These are phyloP conservation scores for Drosophila paracracens DNA, from an alignment of 2,888 invertebrate genomes.

Conservation along the genomic window DNA sequence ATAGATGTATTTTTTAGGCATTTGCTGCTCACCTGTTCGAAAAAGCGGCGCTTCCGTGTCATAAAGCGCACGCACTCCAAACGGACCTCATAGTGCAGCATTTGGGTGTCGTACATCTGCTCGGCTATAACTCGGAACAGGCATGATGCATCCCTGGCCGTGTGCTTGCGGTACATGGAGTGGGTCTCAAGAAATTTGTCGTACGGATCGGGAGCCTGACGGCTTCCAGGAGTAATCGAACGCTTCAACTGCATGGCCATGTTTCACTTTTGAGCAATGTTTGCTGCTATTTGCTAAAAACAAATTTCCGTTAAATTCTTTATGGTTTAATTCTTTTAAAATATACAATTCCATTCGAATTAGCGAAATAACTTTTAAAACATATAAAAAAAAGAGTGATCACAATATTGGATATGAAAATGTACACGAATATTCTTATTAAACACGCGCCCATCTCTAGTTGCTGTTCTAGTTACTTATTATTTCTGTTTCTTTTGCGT, in stretches of 20 bases:
- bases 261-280: background rate
- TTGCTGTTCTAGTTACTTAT: slow-evolving; percentile 8
- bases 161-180: slow-evolving; percentile 94
- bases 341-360: background rate
- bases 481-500: slow-evolving; percentile 5
- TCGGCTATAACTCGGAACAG: slow-evolving; percentile 95
- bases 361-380: background rate
- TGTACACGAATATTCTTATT: background rate
- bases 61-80: slow-evolving; percentile 91
- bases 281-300: background rate
- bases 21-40: slow-evolving; percentile 86
- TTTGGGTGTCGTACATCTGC: slow-evolving; percentile 89
- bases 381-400: background rate
- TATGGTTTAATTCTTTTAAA: background rate
- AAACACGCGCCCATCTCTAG: slow-evolving; percentile 37
- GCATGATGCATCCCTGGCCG: slow-evolving; percentile 94
- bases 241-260: slow-evolving; percentile 66
- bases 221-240: slow-evolving; percentile 84
- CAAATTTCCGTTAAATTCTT: background rate
- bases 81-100: slow-evolving; percentile 91
- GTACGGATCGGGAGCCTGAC: slow-evolving; percentile 85
- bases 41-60: slow-evolving; percentile 87
- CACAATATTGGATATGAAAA: background rate
- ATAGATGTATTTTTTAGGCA: background rate
- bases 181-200: slow-evolving; percentile 93